Evolutionary conservation across 2,888 invertebrate species (phyloP).

Genomic region (Callinectes sapidus): DNA sequence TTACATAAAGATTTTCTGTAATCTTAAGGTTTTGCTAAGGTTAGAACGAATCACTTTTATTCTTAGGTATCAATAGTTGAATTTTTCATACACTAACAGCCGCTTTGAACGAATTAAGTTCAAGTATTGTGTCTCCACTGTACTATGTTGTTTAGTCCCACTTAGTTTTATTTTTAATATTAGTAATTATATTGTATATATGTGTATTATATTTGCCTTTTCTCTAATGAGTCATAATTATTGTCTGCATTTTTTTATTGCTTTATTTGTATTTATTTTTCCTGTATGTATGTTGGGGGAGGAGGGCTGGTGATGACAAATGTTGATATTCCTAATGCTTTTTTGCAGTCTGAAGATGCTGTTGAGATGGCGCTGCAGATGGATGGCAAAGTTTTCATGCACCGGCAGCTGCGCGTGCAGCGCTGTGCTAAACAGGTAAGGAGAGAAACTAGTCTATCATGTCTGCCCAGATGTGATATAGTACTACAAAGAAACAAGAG

Average conservation of each 20-base stretch:
- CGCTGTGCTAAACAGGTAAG: constrained; percentile 52
- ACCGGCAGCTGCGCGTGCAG: constrained; percentile 47
- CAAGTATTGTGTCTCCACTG: no score
- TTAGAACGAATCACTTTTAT: no score
- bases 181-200: no score
- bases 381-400: constrained; percentile 19
- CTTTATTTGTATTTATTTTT: background rate
- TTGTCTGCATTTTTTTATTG: background rate
- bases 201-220: no score
- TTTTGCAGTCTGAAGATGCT: constrained; percentile 58
- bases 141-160: no score
- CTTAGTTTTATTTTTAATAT: no score
- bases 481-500: background rate
- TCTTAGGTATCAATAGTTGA: no score
- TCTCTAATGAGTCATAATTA: no score
- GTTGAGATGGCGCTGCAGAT: constrained; percentile 55
- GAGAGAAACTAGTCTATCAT: background rate
- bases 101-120: no score
- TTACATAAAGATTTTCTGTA: no score
- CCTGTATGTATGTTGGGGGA: background rate
- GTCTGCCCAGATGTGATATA: background rate
- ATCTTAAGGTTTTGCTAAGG: no score
- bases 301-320: background rate
- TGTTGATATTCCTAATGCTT: background rate
- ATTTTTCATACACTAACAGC: no score